phyloP scores from a whole-genome alignment of 2,113 vertebrate genomes.

The Sisor rabdophorus region DNA sequence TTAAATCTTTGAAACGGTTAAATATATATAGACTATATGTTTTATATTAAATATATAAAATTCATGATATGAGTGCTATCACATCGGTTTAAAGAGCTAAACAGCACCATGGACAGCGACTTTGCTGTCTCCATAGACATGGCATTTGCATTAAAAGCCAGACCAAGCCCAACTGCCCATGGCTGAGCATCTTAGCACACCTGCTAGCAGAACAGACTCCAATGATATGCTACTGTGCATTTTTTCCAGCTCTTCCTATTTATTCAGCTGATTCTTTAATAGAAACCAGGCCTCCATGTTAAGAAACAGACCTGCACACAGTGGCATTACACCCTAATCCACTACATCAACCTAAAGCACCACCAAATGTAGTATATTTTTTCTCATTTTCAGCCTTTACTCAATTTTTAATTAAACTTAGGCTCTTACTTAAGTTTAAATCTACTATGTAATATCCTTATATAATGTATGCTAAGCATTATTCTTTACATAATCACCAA shows the following conservation, averaged over 20 bases:
- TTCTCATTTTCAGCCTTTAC: background rate
- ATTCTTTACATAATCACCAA: background rate
- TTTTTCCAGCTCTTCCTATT: background rate
- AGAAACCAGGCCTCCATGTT: background rate
- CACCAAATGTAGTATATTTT: background rate
- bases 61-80: background rate
- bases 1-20: too few relatives aligned
- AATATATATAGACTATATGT: too few relatives aligned
- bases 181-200: background rate
- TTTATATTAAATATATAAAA: too few relatives aligned
- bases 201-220: background rate
- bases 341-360: background rate
- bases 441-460: background rate
- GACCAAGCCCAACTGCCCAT: background rate
- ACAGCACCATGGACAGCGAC: conserved; percentile 22
- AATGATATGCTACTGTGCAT: background rate
- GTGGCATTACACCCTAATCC: background rate
- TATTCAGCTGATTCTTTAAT: background rate
- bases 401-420: background rate
- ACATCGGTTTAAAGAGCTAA: background rate
- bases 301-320: conserved; percentile 3
- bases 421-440: background rate
- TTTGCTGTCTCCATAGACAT: conserved; percentile 5
- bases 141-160: background rate
- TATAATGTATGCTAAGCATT: background rate